phyloP scores from a whole-genome alignment of 1,140 invertebrate species.

The Sycophila sp. region DNA sequence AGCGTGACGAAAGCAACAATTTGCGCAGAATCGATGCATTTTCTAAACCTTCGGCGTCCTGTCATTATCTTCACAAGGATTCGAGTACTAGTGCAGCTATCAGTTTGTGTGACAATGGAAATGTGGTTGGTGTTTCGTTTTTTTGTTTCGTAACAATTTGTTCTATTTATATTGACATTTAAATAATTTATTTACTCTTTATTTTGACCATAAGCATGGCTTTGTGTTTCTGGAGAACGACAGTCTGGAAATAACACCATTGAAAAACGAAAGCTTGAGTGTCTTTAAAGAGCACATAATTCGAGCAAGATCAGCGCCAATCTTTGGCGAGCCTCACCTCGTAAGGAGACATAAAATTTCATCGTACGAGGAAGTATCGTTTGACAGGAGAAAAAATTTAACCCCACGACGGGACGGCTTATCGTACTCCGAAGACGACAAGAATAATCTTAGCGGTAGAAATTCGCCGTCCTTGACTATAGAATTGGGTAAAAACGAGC shows the following conservation, averaged over 20 bases:
- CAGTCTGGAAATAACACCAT: conserved; percentile 73
- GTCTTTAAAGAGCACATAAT: conserved; percentile 25
- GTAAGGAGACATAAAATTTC: conserved; percentile 65
- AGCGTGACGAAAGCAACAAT: conserved; percentile 48
- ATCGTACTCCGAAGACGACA: conserved; percentile 31
- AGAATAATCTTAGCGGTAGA: conserved; percentile 14
- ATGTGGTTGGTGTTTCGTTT: conserved; percentile 58
- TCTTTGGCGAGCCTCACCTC: conserved; percentile 65
- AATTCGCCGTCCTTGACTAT: conserved; percentile 41
- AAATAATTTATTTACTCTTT: not conserved
- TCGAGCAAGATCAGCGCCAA: conserved; percentile 40
- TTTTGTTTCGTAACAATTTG: conserved; percentile 24
- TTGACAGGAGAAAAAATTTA: too few species aligned
- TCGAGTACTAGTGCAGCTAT: conserved; percentile 63
- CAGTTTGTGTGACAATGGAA: conserved; percentile 64
- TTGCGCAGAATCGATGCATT: conserved; percentile 44
- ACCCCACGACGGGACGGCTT: too few species aligned
- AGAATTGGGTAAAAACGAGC: conserved; percentile 44
- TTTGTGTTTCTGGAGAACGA: conserved; percentile 72
- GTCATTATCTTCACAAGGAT: conserved; percentile 67
- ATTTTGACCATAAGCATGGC: conserved; percentile 66
- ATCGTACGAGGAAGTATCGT: too few species aligned
- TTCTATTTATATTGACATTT: not conserved
- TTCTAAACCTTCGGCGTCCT: conserved; percentile 52
- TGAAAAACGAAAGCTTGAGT: conserved; percentile 47